Base-by-base conservation (phyloP, 2,797 vertebrate species). In the Varecia variegata region DNA sequence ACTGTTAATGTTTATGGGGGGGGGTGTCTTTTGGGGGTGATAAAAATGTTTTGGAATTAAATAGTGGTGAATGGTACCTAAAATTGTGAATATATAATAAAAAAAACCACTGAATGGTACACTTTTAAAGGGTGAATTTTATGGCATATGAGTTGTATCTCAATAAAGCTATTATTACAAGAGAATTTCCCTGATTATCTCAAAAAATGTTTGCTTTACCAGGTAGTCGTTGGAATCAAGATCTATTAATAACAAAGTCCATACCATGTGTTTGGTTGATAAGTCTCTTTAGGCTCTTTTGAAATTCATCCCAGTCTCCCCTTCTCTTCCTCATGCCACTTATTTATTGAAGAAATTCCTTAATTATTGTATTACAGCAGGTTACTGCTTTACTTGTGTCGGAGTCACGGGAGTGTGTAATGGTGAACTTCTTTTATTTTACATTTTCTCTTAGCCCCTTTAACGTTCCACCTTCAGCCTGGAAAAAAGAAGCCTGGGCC, bases 401-500 rank as follows among this genome's bases (percentile, higher is more conserved):
- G 71, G 73, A 83, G 9, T 83, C 56, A 45, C 30, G 21, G 32
- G 40, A 73, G 2, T 67, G 9, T 5, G 12, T 27, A 27, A 38
- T 43, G 43, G 81, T 82, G 60, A 82, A 81, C 80, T 90, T 93
- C 84, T 87, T 94, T 93, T 47, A 81, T 92, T 94, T 79, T 20
- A 93, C 58, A 89, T 27, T n/a, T 94, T 97, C 60, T 94, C 54
- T 73, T 47, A n/a, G 76, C 27, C 83, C 30, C 54, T 87, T 83
- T 83, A 83, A 88, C 14, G 14, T 52, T 74, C 20, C 25, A 35
- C 81, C 73, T 68, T 94, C 67, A 27, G 60, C 85, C 62, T 91
- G 30, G 71, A 96, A 88, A 67, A 91, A 81, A 54, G 45, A 80
- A 94, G 82, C 52, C 35, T 80, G 43, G 35, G 58, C 82, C 35